Base-by-base conservation (phyloP, 2,797 vertebrate genomes). In the Catostomus latipinnis region DNA sequence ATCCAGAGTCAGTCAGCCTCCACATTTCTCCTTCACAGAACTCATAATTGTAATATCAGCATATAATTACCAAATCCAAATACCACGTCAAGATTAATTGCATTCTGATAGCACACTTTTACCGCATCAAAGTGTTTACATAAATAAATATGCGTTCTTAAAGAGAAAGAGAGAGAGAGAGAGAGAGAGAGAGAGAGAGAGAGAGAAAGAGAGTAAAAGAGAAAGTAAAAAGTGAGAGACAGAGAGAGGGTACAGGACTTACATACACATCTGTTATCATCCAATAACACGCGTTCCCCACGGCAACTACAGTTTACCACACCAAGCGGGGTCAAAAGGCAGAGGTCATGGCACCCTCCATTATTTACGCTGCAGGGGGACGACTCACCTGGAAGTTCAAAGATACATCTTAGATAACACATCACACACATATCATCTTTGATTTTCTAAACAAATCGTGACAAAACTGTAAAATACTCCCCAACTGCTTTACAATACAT, bases 231-330 rank as follows among this genome's bases (percentile, higher is more conserved):
- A 34, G 2, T 34, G 34, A 34, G 34, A 34, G 34, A 34, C 34
- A 73, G 48, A 52, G 46, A 78, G 63, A 77, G 62, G 50, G 13
- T 71, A 79, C 4, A 77, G 90, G 94, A 98, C 98, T 98, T 98
- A 99, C 98, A 95, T 94, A 98, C 96, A 93, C 98, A 99, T 97
- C 97, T 94, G 96, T 97, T 98, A 93, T 97, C 95, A 85, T 97
- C 95, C 83, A 97, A 85, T 82, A 98, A 91, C 84, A 96, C 88
- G 76, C 97, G 94, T 63, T 98, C 96, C 75, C 97, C 97, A 45
- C 98, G 91, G 82, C 98, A 99, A 0, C 94, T 95, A 87, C 98
- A 99, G 86, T 97, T 99, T 78, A 99, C 95, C 88, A 92, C 95
- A 48, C 97, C 96, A 0, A 96, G 87, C 0, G 95, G 93, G 53